These are phyloP conservation scores for Malthinus flaveolus DNA, from an alignment of 2,888 invertebrate species.

Conservation along the genomic window DNA sequence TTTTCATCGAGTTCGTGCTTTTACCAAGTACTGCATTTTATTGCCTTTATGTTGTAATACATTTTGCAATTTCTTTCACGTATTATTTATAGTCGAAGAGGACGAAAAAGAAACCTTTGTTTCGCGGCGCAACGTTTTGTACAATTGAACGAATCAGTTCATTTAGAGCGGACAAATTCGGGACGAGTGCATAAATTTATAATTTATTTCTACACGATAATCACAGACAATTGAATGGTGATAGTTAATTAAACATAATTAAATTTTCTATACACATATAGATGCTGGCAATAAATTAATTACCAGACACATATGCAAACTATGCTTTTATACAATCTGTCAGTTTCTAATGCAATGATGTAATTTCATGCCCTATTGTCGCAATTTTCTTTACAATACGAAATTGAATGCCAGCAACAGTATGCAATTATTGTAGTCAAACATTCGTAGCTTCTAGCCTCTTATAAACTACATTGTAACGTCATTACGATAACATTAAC, in stretches of 20 bases:
- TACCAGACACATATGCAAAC: slow-evolving; percentile 13
- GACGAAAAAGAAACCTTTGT: too few species aligned
- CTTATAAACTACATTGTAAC: too few species aligned
- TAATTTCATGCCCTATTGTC: slow-evolving; percentile 5
- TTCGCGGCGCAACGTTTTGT: too few species aligned
- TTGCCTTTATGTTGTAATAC: slow-evolving; percentile 19
- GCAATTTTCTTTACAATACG: neutral
- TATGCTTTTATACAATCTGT: slow-evolving; percentile 4
- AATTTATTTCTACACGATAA: slow-evolving; percentile 6
- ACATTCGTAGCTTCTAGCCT: too few species aligned
- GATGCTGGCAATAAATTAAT: slow-evolving; percentile 12
- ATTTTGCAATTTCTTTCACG: slow-evolving; percentile 24
- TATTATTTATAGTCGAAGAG: slow-evolving; percentile 10
- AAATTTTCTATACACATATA: slow-evolving; percentile 6
- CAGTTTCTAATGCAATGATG: neutral
- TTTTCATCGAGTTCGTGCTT: slow-evolving; percentile 7
- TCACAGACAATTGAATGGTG: slow-evolving; percentile 9
- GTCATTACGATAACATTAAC: too few species aligned
- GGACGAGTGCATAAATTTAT: too few species aligned
- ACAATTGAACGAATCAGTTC: too few species aligned
- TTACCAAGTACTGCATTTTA: slow-evolving; percentile 21
- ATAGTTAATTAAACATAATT: slow-evolving; percentile 9
- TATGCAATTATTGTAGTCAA: too few species aligned
- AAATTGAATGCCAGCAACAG: too few species aligned
- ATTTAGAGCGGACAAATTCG: too few species aligned